These are phyloP conservation scores for Epinotia brunnichana DNA, from an alignment of 2,888 invertebrate species.

Conservation along the genomic window DNA sequence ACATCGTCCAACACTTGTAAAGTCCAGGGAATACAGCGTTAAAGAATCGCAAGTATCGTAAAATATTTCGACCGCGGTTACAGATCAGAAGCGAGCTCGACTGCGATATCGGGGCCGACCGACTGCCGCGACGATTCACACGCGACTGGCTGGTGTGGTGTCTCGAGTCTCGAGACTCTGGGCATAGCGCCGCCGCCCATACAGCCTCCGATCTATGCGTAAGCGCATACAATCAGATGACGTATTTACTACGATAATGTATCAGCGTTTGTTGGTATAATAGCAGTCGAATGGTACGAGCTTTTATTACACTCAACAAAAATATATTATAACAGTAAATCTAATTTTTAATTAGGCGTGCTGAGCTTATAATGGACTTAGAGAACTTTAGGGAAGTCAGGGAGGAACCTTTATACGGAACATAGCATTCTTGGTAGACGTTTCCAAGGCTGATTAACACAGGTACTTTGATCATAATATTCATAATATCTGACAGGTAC, in stretches of 20 bases:
- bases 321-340: not conserved
- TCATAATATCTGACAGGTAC: not conserved
- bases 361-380: not conserved
- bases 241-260: constrained; percentile 40
- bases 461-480: not conserved
- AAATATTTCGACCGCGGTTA: constrained; percentile 68
- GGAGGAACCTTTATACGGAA: not conserved
- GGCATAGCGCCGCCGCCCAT: constrained; percentile 55
- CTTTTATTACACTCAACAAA: not conserved
- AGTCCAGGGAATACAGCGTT: constrained; percentile 59
- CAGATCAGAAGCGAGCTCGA: constrained; percentile 47
- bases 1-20: constrained; percentile 62
- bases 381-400: not conserved
- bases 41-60: constrained; percentile 68
- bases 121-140: constrained; percentile 72
- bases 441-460: not conserved
- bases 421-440: not conserved
- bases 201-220: constrained; percentile 69
- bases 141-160: constrained; percentile 80
- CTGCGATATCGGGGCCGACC: constrained; percentile 58
- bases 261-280: constrained; percentile 29
- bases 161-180: constrained; percentile 59
- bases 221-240: constrained; percentile 52
- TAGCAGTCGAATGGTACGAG: constrained; percentile 8
- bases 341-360: not conserved